A percentile compares a stretch with the other conserved stretches of the same genome.
Evolutionary conservation across 2,888 invertebrate species (phyloP).

Genomic region (Nowickia ferox): DNA sequence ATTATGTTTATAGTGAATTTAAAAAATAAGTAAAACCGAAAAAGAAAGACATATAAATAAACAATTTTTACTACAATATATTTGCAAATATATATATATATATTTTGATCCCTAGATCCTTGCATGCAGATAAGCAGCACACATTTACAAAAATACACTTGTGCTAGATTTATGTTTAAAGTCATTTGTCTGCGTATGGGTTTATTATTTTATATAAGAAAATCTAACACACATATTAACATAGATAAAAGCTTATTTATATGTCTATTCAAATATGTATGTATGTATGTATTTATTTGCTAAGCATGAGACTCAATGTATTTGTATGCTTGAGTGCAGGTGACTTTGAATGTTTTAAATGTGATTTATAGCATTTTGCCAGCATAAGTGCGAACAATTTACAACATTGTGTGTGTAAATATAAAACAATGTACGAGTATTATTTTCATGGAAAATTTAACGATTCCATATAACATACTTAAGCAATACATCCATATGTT

Average conservation of each 20-base stretch:
- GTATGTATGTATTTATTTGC: not conserved
- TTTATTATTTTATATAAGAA: slow-evolving; percentile 15
- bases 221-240: not conserved
- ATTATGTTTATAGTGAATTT: not conserved
- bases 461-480: slow-evolving; percentile 29
- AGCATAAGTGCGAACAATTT: slow-evolving; percentile 70
- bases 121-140: not conserved
- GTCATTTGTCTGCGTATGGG: slow-evolving; percentile 55
- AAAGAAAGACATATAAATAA: not conserved
- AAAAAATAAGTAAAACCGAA: not conserved
- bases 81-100: not conserved
- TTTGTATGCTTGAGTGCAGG: slow-evolving; percentile 58
- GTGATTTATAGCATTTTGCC: slow-evolving; percentile 71
- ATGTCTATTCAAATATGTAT: not conserved
- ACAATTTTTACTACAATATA: not conserved
- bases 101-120: too few species aligned
- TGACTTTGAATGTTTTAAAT: slow-evolving; percentile 69
- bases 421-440: slow-evolving; percentile 69
- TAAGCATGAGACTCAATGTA: slow-evolving; percentile 10
- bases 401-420: slow-evolving; percentile 70
- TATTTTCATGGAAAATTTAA: slow-evolving; percentile 61
- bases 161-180: slow-evolving; percentile 8
- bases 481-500: slow-evolving; percentile 2
- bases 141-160: not conserved
- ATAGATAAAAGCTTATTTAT: not conserved